Evolutionary conservation across 2,888 invertebrate genomes (phyloP), one percentile per base, ranked within the genome.

Genomic region (Anorthoa munda): DNA sequence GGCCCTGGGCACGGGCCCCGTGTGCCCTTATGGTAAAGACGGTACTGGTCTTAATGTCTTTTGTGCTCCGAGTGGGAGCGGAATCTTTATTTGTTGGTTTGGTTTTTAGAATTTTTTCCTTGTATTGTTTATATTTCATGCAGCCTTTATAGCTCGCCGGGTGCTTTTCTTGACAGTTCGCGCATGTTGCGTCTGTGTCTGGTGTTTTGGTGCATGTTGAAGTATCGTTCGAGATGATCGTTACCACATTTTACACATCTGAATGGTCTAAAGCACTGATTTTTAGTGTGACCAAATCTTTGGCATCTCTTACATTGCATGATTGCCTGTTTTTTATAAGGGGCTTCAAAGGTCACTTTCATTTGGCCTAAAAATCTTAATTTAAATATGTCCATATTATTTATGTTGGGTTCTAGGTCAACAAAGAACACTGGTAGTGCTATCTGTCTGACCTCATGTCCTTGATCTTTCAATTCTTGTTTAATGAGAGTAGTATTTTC

Each of bases 321-420:
- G 12, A 66, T 18, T 58, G 48, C 46, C 21, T 48, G 23, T 12
- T 77, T 73, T 73, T 70, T 70, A 12, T 72, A 68, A 0, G 72
- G 67, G 0, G 67, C 64, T 68, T 60, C 60, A 46, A 65, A 65
- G 2, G 17, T 21, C 11, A 39, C 17, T 17, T 5, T 39, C 21
- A 18, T 53, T n/a, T 53, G 21, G 17, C 5, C 7, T 23, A 45
- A 13, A 4, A 11, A 23, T 17, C 21, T 45, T 18, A 63, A 1
- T 11, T 63, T 51, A 15, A 51, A 64, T n/a, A 67, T 31, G 4
- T 48, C 46, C 21, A n/a, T 31, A 59, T 67, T 67, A 17, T 67
- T 67, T 0, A 2, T 11, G 0, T 58, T 56, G 17, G 58, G 66
- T 17, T 17, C 66, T 3, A 67, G 15, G 31, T 67, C 66, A 4